Percentiles rank a stretch among this genome's conserved stretches.
phyloP scores from a whole-genome alignment of 2,113 vertebrate genomes.

The Recurvirostra avosetta region DNA sequence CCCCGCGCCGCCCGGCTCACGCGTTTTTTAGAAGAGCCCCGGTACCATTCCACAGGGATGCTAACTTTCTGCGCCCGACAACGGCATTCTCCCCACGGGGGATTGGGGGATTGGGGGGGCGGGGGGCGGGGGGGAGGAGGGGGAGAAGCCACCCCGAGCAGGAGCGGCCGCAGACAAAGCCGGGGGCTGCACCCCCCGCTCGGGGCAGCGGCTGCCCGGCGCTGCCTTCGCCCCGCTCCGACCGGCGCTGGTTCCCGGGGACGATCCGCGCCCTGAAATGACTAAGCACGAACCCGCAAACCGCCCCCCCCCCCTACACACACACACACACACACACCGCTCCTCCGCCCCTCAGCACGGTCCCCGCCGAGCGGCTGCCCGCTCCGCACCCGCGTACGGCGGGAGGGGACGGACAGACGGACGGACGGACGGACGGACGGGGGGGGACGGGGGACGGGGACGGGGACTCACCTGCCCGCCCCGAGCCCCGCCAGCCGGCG shows the following conservation, averaged over 20 bases:
- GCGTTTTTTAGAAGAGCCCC: not conserved
- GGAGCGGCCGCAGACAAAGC: not conserved
- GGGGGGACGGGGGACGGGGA: not conserved
- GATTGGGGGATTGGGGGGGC: no score
- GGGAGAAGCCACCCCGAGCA: not conserved
- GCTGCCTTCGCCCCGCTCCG: not conserved
- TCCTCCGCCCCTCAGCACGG: not conserved
- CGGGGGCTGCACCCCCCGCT: not conserved
- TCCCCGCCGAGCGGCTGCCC: not conserved
- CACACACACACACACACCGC: not conserved
- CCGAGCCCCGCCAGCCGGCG: not conserved
- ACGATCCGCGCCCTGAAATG: not conserved
- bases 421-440: not conserved
- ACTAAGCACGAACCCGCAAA: slow-evolving; percentile 16
- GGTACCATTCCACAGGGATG: not conserved
- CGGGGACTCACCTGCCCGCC: not conserved
- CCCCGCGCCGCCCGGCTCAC: not conserved
- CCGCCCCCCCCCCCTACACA: not conserved
- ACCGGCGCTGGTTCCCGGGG: not conserved
- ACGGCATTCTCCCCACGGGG: not conserved
- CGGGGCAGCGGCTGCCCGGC: not conserved
- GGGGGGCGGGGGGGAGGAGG: not conserved
- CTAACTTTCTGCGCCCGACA: not conserved
- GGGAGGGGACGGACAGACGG: not conserved
- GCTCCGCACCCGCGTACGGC: not conserved